Conservation (phyloP, 2,113 vertebrate genomes). For the Nothobranchius furzeri region DNA sequence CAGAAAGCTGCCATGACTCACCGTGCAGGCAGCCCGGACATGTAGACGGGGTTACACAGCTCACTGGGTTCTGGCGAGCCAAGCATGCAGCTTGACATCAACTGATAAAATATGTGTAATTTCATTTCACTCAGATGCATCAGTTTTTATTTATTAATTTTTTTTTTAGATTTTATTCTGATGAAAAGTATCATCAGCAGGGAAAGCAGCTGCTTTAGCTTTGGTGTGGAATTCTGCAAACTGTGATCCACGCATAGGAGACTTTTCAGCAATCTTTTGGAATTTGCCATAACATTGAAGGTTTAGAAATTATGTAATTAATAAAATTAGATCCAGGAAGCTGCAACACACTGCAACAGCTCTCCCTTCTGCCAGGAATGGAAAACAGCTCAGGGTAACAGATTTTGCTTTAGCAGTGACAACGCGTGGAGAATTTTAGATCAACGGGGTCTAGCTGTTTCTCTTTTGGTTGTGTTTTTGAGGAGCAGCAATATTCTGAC, state of each 20-base stretch:
- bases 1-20: slow-evolving; percentile 46
- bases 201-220: not conserved
- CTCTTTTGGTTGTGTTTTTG: not conserved
- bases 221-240: not conserved
- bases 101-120: not conserved
- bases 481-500: slow-evolving; percentile 21
- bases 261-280: not conserved
- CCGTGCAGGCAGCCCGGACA: slow-evolving; percentile 19
- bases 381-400: slow-evolving; percentile 10
- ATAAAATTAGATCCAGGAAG: slow-evolving; percentile 23
- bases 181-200: not conserved
- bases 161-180: not conserved
- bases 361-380: not conserved
- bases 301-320: not conserved
- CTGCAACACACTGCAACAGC: not conserved
- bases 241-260: not conserved
- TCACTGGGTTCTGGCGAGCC: slow-evolving; percentile 23
- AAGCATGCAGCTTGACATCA: slow-evolving; percentile 17
- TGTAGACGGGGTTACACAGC: slow-evolving; percentile 18
- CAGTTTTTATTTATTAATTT: not conserved
- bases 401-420: not conserved
- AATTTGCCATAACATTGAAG: slow-evolving; percentile 3
- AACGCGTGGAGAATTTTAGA: slow-evolving; percentile 2
- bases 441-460: slow-evolving; percentile 11
- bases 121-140: not conserved